Evolutionary conservation across 2,797 vertebrate genomes (phyloP), one percentile per base, ranked within the genome.

Genomic region (Macropodus opercularis): DNA sequence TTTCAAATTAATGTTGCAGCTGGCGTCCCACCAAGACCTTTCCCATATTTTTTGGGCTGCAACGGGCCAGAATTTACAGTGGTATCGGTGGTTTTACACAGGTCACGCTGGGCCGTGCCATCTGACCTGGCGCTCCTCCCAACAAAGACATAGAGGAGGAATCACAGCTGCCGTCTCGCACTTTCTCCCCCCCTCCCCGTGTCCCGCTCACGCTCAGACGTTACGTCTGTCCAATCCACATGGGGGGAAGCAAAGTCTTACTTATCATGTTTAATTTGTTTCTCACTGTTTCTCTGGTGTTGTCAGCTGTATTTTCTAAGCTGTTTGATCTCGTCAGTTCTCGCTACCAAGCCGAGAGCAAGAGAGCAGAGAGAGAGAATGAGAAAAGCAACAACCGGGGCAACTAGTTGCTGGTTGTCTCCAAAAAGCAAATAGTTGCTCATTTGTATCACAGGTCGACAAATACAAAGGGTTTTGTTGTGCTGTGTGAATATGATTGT

Each of bases 261-360:
- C 57, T 81, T 80, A 84, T 81, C 68, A 72, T 81, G 71, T 87
- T 83, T 85, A 74, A 84, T 87, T 87, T 88, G 79, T 66, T 83
- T 83, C 72, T 63, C 63, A 68, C 66, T 73, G 69, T 34, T 72
- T 81, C 65, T 69, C 69, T 22, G 42, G 66, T 67, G 64, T 69
- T 79, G 62, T 75, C 64, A 48, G 63, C 29, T 65, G 68, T 75
- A 77, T 80, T 75, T 81, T 81, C 70, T 77, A 69, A 81, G 74
- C 8, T 0, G 58, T 80, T 87, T 79, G 56, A 81, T 74, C 57
- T 65, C 39, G 38, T 59, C 24, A 72, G 48, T 66, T 64, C 36
- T 40, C 29, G 57, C 23, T 42, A 66, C 65, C 27, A 50, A 73
- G 29, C 27, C 38, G n/a, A 38, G 53, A 55, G n/a, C n/a, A 49